Evolutionary conservation across 2,888 invertebrate species (phyloP).

Genomic region (Bellardia pandia): DNA sequence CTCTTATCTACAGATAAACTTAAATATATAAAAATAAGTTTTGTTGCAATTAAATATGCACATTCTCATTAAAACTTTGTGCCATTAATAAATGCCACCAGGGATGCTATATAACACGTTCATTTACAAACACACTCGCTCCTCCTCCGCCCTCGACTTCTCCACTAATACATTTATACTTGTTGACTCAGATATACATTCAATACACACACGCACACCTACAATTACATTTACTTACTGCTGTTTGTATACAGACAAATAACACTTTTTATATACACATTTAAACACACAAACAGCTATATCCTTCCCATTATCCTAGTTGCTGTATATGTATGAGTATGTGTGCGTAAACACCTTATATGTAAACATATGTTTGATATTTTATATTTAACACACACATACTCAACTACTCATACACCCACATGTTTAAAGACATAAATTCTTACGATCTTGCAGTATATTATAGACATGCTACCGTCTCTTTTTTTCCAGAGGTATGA

Average conservation of each 20-base stretch:
- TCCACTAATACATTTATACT: neutral
- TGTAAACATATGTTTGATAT: constrained; percentile 57
- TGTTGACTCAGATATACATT: constrained; percentile 10
- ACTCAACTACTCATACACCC: constrained; percentile 2
- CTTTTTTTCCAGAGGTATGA: constrained; percentile 16
- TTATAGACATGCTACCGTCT: neutral
- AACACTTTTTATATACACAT: constrained; percentile 37
- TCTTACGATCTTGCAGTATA: constrained; percentile 28
- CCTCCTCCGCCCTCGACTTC: neutral
- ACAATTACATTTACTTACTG: constrained; percentile 36
- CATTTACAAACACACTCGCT: constrained; percentile 38
- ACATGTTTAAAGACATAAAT: constrained; percentile 23
- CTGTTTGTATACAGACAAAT: constrained; percentile 20
- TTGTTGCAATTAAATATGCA: constrained; percentile 75
- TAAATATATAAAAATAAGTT: constrained; percentile 66
- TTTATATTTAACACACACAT: constrained; percentile 49
- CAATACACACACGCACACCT: neutral
- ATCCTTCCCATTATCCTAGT: neutral
- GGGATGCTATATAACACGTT: constrained; percentile 68
- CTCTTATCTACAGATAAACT: neutral
- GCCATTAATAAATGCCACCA: constrained; percentile 73
- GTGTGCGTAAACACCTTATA: constrained; percentile 21
- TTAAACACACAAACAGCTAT: constrained; percentile 2
- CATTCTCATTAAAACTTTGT: constrained; percentile 76
- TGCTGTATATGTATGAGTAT: neutral